These are phyloP conservation scores for Drosophila orosa DNA, from an alignment of 1,140 invertebrate genomes.

Conservation along the genomic window DNA sequence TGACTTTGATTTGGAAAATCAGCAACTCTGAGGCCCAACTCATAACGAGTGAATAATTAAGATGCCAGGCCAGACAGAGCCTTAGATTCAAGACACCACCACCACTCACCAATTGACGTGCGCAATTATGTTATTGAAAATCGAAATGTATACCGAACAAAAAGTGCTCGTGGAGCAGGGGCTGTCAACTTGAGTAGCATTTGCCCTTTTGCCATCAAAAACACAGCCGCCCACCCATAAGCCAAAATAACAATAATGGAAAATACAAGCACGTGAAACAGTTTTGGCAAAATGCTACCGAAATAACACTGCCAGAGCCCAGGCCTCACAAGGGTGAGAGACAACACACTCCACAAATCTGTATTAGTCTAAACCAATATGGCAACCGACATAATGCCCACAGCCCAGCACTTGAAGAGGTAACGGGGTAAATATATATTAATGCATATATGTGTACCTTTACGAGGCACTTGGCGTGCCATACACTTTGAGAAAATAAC, in stretches of 20 bases:
- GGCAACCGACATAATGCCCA: conserved; percentile 61
- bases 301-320: conserved; percentile 28
- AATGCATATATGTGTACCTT: conserved; percentile 30
- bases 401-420: conserved; percentile 17
- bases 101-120: conserved; percentile 60
- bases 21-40: conserved; percentile 10
- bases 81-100: conserved; percentile 37
- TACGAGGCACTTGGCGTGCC: not conserved
- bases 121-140: conserved; percentile 72
- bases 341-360: conserved; percentile 38
- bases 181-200: conserved; percentile 48
- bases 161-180: conserved; percentile 30
- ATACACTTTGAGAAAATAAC: conserved; percentile 9
- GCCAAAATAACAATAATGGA: conserved; percentile 38
- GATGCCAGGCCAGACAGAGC: conserved; percentile 55
- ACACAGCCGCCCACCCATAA: conserved; percentile 23
- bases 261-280: conserved; percentile 53
- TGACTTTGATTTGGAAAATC: conserved; percentile 55
- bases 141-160: conserved; percentile 23
- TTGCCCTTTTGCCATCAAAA: conserved; percentile 56
- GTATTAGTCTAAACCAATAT: conserved; percentile 62
- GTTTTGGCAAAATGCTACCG: conserved; percentile 65
- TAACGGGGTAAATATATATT: conserved; percentile 40
- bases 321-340: not conserved
- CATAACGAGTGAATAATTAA: conserved; percentile 63